A percentile compares a stretch with the other conserved stretches of the same genome.
phyloP scores from a whole-genome alignment of 2,797 vertebrate species.

The Acipenser transmontanus region DNA sequence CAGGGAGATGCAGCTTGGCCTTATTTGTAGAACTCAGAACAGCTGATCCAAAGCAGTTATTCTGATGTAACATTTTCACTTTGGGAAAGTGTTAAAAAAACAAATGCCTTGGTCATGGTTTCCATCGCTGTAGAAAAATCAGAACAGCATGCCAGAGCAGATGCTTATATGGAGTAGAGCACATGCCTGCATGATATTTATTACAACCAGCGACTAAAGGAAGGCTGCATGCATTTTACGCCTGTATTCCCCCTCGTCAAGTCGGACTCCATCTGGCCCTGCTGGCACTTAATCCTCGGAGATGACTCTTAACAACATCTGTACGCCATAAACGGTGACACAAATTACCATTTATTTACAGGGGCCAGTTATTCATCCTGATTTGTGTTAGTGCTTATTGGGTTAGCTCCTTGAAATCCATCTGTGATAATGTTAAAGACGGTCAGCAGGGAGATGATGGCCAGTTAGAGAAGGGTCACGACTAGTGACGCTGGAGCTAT shows the following conservation, averaged over 20 bases:
- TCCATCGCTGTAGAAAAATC: not conserved
- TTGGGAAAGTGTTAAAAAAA: no score
- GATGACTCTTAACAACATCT: conserved; percentile 26
- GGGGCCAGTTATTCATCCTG: not conserved
- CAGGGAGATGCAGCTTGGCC: no score
- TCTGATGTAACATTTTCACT: no score
- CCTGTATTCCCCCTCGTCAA: not conserved
- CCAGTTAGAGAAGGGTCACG: not conserved
- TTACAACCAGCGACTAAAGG: not conserved
- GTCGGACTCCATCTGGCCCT: not conserved
- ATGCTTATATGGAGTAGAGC: not conserved
- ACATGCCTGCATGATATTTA: not conserved
- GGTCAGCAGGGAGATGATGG: not conserved
- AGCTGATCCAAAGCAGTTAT: no score
- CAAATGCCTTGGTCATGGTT: no score
- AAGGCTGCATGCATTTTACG: no score
- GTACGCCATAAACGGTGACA: conserved; percentile 16
- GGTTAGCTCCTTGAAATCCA: not conserved
- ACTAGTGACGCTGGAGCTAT: not conserved
- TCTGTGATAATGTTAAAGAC: not conserved
- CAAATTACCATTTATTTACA: conserved; percentile 24
- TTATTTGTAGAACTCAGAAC: no score
- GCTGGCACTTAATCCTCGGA: conserved; percentile 9
- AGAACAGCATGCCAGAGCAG: not conserved
- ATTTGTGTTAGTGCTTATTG: not conserved